phyloP scores from a whole-genome alignment of 2,888 invertebrate genomes.

The Parnassius orleans region DNA sequence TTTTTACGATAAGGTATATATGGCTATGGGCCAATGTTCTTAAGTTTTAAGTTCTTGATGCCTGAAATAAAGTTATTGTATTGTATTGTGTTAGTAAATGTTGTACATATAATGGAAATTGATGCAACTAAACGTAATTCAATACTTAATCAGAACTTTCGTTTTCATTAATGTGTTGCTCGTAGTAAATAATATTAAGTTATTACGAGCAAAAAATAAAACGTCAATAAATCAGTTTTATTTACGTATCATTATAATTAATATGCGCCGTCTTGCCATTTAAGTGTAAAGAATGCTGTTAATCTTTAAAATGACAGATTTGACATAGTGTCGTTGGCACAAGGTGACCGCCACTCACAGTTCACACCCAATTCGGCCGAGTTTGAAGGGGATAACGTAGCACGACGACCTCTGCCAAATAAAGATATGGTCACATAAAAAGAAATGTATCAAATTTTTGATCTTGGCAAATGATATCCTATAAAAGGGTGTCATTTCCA shows the following conservation, averaged over 20 bases:
- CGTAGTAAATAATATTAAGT: background rate
- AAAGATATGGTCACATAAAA: conserved; percentile 17
- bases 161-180: conserved; percentile 5
- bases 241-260: conserved; percentile 14
- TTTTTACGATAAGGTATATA: too few species aligned
- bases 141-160: conserved; percentile 7
- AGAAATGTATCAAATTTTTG: background rate
- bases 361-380: conserved; percentile 31
- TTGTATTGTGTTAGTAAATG: too few species aligned
- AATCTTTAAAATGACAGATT: conserved; percentile 27
- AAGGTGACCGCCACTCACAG: conserved; percentile 40
- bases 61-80: too few species aligned
- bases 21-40: too few species aligned
- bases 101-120: too few species aligned
- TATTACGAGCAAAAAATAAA: conserved; percentile 15
- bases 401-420: conserved; percentile 39
- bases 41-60: too few species aligned
- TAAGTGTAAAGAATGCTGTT: conserved; percentile 24
- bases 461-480: too few species aligned
- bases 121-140: too few species aligned
- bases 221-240: conserved; percentile 19
- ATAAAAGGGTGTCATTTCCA: too few species aligned
- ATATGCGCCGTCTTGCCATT: conserved; percentile 16
- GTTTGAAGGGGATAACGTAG: conserved; percentile 46
- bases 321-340: conserved; percentile 25